A percentile compares a stretch with the other conserved stretches of the same genome.
Conservation (phyloP, 2,113 vertebrate species). For the Hylia prasina region DNA sequence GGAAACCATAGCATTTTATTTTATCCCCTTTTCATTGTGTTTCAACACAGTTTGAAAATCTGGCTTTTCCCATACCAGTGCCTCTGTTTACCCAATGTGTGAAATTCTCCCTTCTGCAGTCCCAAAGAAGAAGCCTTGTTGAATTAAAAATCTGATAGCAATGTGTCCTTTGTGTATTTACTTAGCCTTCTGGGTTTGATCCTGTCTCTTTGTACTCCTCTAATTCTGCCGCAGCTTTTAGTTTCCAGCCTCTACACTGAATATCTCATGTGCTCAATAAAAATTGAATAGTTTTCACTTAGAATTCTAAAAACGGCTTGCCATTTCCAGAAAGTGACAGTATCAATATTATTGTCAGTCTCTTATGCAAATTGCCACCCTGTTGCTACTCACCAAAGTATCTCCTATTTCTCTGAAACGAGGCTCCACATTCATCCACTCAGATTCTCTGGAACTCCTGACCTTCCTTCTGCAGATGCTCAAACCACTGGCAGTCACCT, state of each 20-base stretch:
- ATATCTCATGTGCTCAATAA: neutral
- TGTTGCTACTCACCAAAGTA: neutral
- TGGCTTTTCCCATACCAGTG: neutral
- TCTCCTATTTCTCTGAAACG: neutral
- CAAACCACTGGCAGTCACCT: neutral
- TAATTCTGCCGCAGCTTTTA: neutral
- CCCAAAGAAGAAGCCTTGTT: neutral
- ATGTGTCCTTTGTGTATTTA: neutral
- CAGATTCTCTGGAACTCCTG: neutral
- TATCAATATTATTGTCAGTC: neutral
- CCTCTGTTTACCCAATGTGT: neutral
- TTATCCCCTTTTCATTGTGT: neutral
- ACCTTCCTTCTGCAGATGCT: neutral
- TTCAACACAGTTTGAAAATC: neutral
- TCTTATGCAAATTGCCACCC: neutral
- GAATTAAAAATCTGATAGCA: neutral
- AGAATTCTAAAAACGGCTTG: slow-evolving; percentile 36
- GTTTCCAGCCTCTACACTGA: neutral
- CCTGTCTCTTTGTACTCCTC: neutral
- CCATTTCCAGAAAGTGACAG: slow-evolving; percentile 17
- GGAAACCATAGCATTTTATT: neutral
- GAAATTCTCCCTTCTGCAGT: neutral
- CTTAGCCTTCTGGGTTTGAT: neutral
- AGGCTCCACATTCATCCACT: neutral
- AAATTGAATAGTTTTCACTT: slow-evolving; percentile 15